Percentiles rank a stretch among this genome's conserved stretches.
These are phyloP conservation scores for Urocyon cinereoargenteus DNA, from an alignment of 2,797 vertebrate species.

Conservation along the genomic window DNA sequence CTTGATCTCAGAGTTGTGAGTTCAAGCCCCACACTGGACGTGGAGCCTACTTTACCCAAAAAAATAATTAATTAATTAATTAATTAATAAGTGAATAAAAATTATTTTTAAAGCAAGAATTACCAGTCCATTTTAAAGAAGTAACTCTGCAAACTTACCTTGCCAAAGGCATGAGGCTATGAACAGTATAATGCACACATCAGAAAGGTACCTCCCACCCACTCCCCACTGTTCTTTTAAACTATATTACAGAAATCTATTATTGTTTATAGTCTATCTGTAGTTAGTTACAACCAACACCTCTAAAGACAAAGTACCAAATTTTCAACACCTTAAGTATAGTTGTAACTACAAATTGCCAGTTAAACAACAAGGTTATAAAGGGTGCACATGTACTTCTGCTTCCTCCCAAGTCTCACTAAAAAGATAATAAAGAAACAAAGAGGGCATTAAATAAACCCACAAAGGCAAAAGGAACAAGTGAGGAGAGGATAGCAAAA, in stretches of 20 bases:
- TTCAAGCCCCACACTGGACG: neutral
- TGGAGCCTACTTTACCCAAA: neutral
- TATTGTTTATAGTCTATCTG: neutral
- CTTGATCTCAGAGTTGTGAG: neutral
- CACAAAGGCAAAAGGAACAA: constrained; percentile 27
- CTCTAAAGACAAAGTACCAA: constrained; percentile 10
- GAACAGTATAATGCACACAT: neutral
- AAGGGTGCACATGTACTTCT: neutral
- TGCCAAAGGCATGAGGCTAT: neutral
- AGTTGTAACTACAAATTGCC: constrained; percentile 13
- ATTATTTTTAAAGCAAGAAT: neutral
- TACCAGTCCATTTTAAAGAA: constrained; percentile 3
- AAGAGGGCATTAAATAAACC: constrained; percentile 7
- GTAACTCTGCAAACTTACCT: neutral
- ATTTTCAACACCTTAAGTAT: neutral
- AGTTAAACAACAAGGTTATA: neutral
- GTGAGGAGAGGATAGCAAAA: neutral
- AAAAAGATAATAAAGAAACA: constrained; percentile 23
- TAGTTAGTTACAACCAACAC: neutral
- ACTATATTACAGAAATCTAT: neutral
- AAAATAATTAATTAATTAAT: neutral
- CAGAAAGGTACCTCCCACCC: neutral
- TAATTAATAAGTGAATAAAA: neutral
- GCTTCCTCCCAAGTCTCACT: neutral
- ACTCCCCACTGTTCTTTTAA: neutral